phyloP scores from a whole-genome alignment of 2,888 invertebrate genomes.

The Mimas tiliae region DNA sequence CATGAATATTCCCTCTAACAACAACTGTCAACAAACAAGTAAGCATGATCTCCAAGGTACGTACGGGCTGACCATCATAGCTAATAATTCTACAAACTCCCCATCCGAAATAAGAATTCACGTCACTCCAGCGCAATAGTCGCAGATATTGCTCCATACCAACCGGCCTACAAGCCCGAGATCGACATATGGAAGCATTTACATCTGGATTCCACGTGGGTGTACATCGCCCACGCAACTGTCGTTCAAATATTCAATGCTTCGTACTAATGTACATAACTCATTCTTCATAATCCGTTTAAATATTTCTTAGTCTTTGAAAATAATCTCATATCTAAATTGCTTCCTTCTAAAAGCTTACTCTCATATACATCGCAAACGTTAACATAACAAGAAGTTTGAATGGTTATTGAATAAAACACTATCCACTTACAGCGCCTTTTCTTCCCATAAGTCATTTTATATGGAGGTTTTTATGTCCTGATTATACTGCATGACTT shows the following conservation, averaged over 20 bases:
- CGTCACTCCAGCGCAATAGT: background rate
- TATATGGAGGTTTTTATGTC: conserved; percentile 14
- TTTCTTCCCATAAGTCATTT: conserved; percentile 1
- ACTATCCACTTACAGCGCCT: background rate
- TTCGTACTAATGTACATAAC: background rate
- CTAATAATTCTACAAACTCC: background rate
- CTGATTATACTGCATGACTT: background rate
- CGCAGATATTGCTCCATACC: background rate
- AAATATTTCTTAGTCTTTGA: background rate
- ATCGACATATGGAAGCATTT: background rate
- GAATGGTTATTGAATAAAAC: background rate
- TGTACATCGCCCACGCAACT: background rate
- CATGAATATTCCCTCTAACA: too few relatives aligned
- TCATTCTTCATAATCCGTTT: background rate
- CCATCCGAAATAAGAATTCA: background rate
- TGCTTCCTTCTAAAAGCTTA: too few relatives aligned
- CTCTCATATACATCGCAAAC: background rate
- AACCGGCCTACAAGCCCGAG: background rate
- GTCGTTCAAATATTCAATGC: background rate
- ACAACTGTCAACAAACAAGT: too few relatives aligned
- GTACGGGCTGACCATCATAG: background rate
- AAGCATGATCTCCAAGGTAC: too few relatives aligned
- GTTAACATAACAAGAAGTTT: background rate
- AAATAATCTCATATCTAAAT: background rate
- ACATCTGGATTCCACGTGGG: background rate